Conservation (phyloP, 2,797 vertebrate species). For the Acanthurus lineatus region DNA sequence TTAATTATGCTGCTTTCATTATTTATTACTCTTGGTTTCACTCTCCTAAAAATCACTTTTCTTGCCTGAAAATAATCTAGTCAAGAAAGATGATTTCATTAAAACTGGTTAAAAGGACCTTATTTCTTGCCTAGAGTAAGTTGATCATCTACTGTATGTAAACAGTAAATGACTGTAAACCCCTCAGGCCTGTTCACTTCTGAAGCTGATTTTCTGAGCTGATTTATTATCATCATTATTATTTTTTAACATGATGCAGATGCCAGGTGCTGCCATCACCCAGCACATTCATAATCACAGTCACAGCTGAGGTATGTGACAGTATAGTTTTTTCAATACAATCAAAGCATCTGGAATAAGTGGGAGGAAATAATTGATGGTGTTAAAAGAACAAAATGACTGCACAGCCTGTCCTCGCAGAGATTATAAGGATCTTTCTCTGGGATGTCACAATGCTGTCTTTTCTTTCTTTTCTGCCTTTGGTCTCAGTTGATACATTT, state of each 20-base stretch:
- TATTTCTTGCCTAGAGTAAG: background rate
- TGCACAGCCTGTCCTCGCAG: slow-evolving; percentile 34
- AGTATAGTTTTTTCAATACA: slow-evolving; percentile 46
- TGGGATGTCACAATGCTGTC: slow-evolving; percentile 1
- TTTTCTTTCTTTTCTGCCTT: background rate
- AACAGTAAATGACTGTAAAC: background rate
- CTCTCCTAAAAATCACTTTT: background rate
- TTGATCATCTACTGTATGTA: slow-evolving; percentile 4
- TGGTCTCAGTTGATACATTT: background rate
- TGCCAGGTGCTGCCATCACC: slow-evolving; percentile 36
- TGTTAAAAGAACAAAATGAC: slow-evolving; percentile 60
- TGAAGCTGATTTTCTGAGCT: slow-evolving; percentile 23
- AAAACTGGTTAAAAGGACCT: background rate
- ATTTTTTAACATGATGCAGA: slow-evolving; percentile 11
- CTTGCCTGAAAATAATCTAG: background rate
- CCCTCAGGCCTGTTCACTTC: background rate
- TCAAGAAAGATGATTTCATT: slow-evolving; percentile 12
- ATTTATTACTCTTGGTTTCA: slow-evolving; percentile 9
- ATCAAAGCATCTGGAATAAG: slow-evolving; percentile 59
- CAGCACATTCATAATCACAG: slow-evolving; percentile 7
- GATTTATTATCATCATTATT: background rate
- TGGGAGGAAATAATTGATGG: slow-evolving; percentile 63
- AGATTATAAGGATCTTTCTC: background rate
- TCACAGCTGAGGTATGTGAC: slow-evolving; percentile 53
- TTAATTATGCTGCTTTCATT: slow-evolving; percentile 8